Percentiles rank a stretch among this genome's conserved stretches.
These are phyloP conservation scores for Gadus macrocephalus DNA, from an alignment of 2,113 vertebrate species.

Conservation along the genomic window DNA sequence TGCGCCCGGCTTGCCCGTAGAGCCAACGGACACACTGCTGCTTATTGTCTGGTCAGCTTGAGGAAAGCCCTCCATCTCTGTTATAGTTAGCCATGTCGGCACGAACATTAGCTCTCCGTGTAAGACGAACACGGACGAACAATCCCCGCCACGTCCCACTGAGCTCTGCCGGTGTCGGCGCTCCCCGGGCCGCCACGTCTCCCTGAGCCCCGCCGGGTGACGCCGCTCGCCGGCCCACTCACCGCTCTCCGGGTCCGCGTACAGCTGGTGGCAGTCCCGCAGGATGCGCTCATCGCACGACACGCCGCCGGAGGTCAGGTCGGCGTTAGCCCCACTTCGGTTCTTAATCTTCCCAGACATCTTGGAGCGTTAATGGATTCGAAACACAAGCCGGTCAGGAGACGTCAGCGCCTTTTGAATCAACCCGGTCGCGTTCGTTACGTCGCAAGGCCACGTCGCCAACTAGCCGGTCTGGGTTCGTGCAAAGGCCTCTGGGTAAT, in stretches of 20 bases:
- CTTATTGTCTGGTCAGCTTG: too few species aligned
- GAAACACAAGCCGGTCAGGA: background rate
- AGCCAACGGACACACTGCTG: too few species aligned
- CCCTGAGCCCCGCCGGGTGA: background rate
- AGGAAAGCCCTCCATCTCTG: too few species aligned
- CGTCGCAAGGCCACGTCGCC: slow-evolving; percentile 60
- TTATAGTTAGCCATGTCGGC: too few species aligned
- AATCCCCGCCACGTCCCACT: too few species aligned
- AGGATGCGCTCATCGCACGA: slow-evolving; percentile 76
- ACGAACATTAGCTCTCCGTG: too few species aligned
- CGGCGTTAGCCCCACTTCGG: slow-evolving; percentile 71
- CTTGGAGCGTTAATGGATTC: background rate
- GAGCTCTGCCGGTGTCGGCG: background rate
- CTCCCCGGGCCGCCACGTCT: background rate
- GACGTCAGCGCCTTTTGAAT: slow-evolving; percentile 59
- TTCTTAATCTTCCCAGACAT: slow-evolving; percentile 78
- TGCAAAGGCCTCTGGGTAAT: slow-evolving; percentile 53
- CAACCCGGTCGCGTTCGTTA: slow-evolving; percentile 59
- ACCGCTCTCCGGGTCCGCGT: slow-evolving; percentile 72
- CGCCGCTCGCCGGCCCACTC: slow-evolving; percentile 34
- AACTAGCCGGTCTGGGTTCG: slow-evolving; percentile 31
- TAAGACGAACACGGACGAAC: too few species aligned
- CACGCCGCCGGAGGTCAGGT: slow-evolving; percentile 57
- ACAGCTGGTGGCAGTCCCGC: slow-evolving; percentile 75
- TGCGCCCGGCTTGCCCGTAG: too few species aligned